Base-by-base conservation (phyloP, 2,888 invertebrate species). In the Norana najaformis region DNA sequence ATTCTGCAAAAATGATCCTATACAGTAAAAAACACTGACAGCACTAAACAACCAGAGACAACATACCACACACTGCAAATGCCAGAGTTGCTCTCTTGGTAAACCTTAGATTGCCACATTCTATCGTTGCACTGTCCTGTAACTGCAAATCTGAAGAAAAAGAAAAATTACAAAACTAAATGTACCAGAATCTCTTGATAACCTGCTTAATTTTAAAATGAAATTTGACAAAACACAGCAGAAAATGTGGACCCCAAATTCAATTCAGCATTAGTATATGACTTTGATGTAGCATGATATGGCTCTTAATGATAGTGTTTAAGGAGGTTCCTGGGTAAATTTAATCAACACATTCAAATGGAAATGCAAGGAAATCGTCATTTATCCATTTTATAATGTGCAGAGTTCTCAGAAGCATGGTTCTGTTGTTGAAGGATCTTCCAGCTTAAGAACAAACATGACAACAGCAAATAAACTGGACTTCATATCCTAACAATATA, bases 81-180 rank as follows among this genome's bases (percentile, higher is more conserved):
- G 83, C 83, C 89, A 36, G 5, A 30, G 89, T 20, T 83, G 37
- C 83, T 34, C 36, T 53, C n/a, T n/a, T 37, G 36, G 34, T 34
- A 37, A 82, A 89, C 14, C 36, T 69, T 36, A 83, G 83, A 69
- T 39, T 83, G 36, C 69, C 83, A 53, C 89, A 89, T 89, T 89
- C 83, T 38, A 89, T 89, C 36, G 89, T 89, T 37, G 83, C 83
- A 23, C 89, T 83, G 83, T 89, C 89, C 34, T 89, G 38, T 30
- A 89, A 83, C 23, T 82, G 69, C 89, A 89, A 83, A 89, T 83
- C 89, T 89, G 85, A 20, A 35, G 85, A n/a, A 53, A 14, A 47
- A 69, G 8, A 69, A 69, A 69, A n/a, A 69, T 69, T 1, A 69
- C 30, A 69, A 69, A 69, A n/a, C 30, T n/a, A 69, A n/a, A n/a